These are phyloP conservation scores for Myotis lucifugus DNA, from an alignment of 2,113 vertebrate species.

Conservation along the genomic window DNA sequence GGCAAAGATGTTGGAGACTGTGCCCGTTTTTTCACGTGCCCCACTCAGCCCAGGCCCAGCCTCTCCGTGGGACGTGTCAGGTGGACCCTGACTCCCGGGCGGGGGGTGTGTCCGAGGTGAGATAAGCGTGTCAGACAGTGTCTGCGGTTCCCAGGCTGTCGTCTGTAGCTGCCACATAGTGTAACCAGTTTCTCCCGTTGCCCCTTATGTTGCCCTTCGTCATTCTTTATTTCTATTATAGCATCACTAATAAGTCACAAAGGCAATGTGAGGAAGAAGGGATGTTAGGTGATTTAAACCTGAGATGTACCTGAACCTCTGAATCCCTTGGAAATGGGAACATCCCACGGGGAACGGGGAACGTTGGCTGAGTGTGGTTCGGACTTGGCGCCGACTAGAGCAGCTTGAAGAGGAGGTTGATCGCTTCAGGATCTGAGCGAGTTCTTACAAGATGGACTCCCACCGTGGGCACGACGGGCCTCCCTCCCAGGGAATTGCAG, in stretches of 20 bases:
- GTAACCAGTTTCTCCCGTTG: not conserved
- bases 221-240: not conserved
- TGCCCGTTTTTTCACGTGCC: slow-evolving; percentile 21
- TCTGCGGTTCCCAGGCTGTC: not conserved
- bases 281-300: not conserved
- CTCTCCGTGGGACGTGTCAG: not conserved
- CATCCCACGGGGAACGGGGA: rapidly evolving
- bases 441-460: not conserved
- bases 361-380: not conserved
- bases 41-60: not conserved
- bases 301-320: not conserved
- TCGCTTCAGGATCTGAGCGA: rapidly evolving
- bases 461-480: not conserved
- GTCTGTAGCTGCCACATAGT: not conserved
- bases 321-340: not conserved
- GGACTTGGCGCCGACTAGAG: rapidly evolving
- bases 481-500: rapidly evolving
- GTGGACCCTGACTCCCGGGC: not conserved
- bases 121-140: not conserved
- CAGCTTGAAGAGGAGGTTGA: not conserved
- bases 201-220: not conserved
- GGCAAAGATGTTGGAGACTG: slow-evolving; percentile 46
- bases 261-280: not conserved
- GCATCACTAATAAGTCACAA: not conserved
- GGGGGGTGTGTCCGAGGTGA: not conserved